phyloP scores from a whole-genome alignment of 2,797 vertebrate species.

The Rhinichthys osculus region DNA sequence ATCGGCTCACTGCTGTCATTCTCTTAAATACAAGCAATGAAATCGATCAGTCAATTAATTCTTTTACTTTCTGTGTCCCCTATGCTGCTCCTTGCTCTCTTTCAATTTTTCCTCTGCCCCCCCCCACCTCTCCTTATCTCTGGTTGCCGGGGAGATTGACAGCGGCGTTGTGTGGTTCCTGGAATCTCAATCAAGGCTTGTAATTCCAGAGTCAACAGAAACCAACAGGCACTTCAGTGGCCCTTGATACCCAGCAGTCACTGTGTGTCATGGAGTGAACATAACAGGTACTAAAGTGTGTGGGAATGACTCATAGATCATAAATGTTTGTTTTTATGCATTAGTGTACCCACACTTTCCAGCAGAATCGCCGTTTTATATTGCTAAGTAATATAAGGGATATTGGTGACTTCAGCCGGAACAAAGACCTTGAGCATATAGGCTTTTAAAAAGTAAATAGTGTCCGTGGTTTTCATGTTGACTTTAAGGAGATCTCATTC shows the following conservation, averaged over 20 bases:
- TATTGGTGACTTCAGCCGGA: neutral
- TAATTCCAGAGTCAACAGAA: constrained; percentile 48
- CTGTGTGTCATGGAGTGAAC: neutral
- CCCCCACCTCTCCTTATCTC: neutral
- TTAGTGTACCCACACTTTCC: neutral
- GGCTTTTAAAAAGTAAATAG: neutral
- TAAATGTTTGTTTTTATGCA: constrained; percentile 8
- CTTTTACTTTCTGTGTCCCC: neutral
- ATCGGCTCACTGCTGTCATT: constrained; percentile 9
- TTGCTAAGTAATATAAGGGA: neutral
- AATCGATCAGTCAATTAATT: constrained; percentile 40
- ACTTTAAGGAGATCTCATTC: constrained; percentile 11
- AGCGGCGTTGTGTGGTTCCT: constrained; percentile 15
- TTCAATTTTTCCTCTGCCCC: neutral
- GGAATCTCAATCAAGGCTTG: constrained; percentile 38
- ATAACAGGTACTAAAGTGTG: constrained; percentile 25
- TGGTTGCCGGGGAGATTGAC: constrained; percentile 30
- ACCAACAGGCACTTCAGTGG: constrained; percentile 1
- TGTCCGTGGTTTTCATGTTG: neutral
- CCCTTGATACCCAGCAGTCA: neutral
- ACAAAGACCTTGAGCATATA: neutral
- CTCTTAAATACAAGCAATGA: constrained; percentile 26
- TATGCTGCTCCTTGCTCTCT: neutral
- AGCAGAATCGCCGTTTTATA: neutral
- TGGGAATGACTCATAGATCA: constrained; percentile 24